phyloP scores from a whole-genome alignment of 1,140 invertebrate genomes.

The Calosoma granatense region DNA sequence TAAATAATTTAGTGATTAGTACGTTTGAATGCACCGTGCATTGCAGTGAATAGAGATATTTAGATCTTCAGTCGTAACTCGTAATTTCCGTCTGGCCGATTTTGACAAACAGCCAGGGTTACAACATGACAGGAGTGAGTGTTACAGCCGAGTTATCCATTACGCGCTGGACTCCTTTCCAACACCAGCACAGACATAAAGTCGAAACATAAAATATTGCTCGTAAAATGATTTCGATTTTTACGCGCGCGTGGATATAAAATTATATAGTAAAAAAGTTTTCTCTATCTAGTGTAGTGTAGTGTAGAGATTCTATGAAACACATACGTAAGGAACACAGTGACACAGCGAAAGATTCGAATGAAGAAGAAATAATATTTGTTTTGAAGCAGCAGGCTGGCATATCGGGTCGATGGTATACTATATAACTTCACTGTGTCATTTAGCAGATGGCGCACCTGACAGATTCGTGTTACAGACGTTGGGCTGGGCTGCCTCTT shows the following conservation, averaged over 20 bases:
- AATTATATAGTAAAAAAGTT: slow-evolving; percentile 2
- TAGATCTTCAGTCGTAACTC: too few species aligned
- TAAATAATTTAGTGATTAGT: too few species aligned
- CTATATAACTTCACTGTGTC: not conserved
- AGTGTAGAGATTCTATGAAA: not conserved
- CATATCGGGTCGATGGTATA: not conserved
- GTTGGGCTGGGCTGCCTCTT: not conserved
- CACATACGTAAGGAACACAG: not conserved
- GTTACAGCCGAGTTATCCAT: too few species aligned
- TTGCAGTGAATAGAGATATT: too few species aligned
- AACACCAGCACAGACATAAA: too few species aligned
- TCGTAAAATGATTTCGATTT: slow-evolving; percentile 5
- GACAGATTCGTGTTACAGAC: not conserved
- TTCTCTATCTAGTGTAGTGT: not conserved
- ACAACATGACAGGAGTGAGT: too few species aligned
- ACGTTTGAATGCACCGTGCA: too few species aligned
- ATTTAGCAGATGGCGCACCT: not conserved
- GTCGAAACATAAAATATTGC: slow-evolving; percentile 1
- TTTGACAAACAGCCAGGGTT: too few species aligned
- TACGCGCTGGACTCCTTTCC: too few species aligned
- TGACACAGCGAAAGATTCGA: slow-evolving; percentile 2
- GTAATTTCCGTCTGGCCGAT: too few species aligned
- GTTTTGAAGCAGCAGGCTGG: not conserved
- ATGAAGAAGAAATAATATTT: slow-evolving; percentile 8
- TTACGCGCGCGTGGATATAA: slow-evolving; percentile 3